Evolutionary conservation across 2,113 vertebrate species (phyloP).

Genomic region (Ondatra zibethicus): DNA sequence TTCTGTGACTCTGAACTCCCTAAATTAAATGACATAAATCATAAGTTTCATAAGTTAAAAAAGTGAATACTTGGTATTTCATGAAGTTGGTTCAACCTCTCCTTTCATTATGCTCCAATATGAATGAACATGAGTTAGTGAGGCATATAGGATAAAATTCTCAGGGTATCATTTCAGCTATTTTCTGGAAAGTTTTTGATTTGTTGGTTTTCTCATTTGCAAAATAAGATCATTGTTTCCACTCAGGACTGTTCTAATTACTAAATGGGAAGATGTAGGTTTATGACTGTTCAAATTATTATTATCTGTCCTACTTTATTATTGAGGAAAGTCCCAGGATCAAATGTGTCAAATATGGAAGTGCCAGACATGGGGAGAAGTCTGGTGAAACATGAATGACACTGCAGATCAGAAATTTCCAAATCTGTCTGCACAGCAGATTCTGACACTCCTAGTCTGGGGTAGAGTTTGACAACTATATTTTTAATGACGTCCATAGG

Average conservation of each 20-base stretch:
- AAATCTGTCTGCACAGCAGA: background rate
- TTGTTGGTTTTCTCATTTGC: background rate
- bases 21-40: slow-evolving; percentile 52
- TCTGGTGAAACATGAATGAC: background rate
- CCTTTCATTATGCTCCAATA: background rate
- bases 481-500: slow-evolving; percentile 47
- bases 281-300: background rate
- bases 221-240: background rate
- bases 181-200: background rate
- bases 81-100: background rate
- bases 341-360: background rate
- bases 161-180: background rate
- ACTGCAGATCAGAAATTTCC: background rate
- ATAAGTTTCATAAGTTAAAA: slow-evolving; percentile 31
- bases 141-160: background rate
- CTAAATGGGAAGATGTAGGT: background rate
- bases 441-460: background rate
- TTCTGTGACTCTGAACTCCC: background rate
- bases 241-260: background rate
- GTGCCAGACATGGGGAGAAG: background rate
- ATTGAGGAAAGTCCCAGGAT: background rate
- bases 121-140: background rate
- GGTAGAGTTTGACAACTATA: background rate
- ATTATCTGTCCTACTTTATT: background rate
- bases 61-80: background rate